These are phyloP conservation scores for Cherax destructor DNA, from an alignment of 1,140 invertebrate species.

Conservation along the genomic window DNA sequence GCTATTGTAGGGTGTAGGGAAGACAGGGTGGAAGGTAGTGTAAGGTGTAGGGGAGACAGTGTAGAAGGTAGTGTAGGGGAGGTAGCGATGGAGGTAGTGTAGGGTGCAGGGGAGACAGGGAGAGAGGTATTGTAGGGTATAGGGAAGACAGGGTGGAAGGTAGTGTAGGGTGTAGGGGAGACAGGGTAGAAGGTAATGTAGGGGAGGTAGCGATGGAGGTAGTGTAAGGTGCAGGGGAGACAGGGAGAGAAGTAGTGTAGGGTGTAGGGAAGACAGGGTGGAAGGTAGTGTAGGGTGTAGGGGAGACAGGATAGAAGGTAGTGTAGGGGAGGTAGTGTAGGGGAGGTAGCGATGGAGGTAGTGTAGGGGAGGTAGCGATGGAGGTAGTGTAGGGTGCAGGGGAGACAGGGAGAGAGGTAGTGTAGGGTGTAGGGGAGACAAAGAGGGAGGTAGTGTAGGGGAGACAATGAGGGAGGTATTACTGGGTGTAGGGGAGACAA, in stretches of 20 bases:
- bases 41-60: too few species aligned
- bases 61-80: neutral
- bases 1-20: too few species aligned
- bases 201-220: too few species aligned
- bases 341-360: too few species aligned
- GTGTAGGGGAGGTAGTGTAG: too few species aligned
- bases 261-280: neutral
- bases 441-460: slow-evolving; percentile 3
- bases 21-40: slow-evolving; percentile 13
- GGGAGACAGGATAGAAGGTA: neutral
- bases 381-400: neutral
- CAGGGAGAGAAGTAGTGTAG: too few species aligned
- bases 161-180: too few species aligned
- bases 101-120: neutral
- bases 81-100: neutral
- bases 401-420: neutral
- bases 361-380: neutral
- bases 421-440: neutral
- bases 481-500: too few species aligned
- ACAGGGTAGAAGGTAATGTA: neutral
- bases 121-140: too few species aligned
- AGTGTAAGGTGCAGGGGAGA: neutral
- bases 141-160: slow-evolving; percentile 24
- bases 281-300: neutral
- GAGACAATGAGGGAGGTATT: neutral